These are phyloP conservation scores for Eurytoma adleriae DNA, from an alignment of 2,888 invertebrate genomes.

Conservation along the genomic window DNA sequence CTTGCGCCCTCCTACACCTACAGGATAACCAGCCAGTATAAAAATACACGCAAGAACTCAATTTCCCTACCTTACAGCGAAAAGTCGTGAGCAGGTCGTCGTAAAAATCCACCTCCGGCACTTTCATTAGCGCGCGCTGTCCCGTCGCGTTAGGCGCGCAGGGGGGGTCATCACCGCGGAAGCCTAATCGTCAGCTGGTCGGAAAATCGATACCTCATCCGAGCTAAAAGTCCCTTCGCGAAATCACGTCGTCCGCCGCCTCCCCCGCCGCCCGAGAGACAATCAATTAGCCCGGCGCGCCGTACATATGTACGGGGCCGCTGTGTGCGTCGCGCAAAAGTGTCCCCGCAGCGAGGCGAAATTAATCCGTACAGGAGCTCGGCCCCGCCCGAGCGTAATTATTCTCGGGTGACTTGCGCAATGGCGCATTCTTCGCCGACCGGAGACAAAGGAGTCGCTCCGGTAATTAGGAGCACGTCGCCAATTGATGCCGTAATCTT, in stretches of 20 bases:
- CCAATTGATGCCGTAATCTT: conserved; percentile 14
- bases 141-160: no score
- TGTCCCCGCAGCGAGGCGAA: conserved; percentile 1
- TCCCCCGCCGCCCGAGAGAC: background rate
- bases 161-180: background rate
- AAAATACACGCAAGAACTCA: no score
- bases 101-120: no score
- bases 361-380: conserved; percentile 17
- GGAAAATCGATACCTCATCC: conserved; percentile 25
- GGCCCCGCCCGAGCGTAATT: background rate
- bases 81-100: no score
- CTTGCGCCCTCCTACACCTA: no score
- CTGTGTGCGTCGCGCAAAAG: background rate
- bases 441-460: conserved; percentile 6
- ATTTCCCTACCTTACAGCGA: no score
- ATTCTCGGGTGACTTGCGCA: background rate
- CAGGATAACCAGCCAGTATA: no score
- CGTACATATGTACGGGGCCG: background rate
- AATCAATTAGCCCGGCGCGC: conserved; percentile 30
- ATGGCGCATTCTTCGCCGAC: background rate
- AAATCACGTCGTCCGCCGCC: conserved; percentile 1
- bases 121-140: no score
- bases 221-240: background rate
- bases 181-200: background rate
- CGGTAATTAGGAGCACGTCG: conserved; percentile 20